These are phyloP conservation scores for Sapayoa aenigma DNA, from an alignment of 2,113 vertebrate species.

Conservation along the genomic window DNA sequence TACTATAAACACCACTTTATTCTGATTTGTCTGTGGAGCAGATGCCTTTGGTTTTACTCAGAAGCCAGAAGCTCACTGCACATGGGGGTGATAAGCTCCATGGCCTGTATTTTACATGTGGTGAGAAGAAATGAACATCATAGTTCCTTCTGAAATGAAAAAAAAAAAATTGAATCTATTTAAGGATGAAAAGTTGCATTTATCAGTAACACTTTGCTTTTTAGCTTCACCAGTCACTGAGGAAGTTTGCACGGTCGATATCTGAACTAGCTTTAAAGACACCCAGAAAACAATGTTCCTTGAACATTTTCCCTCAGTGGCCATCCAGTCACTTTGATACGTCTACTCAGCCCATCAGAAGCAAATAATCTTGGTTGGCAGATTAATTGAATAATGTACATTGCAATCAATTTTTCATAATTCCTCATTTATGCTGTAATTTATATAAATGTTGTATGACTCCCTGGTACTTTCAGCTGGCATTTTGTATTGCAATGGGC, in stretches of 20 bases:
- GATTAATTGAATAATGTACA: constrained; percentile 20
- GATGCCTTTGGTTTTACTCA: neutral
- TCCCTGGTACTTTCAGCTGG: neutral
- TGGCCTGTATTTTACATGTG: neutral
- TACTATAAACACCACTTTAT: neutral
- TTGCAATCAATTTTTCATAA: constrained; percentile 32
- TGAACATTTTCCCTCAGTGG: neutral
- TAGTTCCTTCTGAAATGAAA: neutral
- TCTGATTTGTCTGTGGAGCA: neutral
- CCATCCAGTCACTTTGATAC: neutral
- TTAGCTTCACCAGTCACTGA: neutral
- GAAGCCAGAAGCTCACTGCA: neutral
- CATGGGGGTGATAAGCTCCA: neutral
- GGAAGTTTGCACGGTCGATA: neutral
- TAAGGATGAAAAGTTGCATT: neutral
- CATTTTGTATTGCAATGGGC: neutral
- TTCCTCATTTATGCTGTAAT: neutral
- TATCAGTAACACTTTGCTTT: neutral
- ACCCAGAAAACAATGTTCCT: neutral
- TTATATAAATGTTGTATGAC: neutral
- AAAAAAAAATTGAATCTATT: neutral
- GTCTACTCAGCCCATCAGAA: neutral
- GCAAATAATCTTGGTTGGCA: constrained; percentile 16
- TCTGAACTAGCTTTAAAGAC: neutral
- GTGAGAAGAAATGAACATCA: neutral